Percentiles rank a stretch among this genome's conserved stretches.
Conservation (phyloP, 2,888 invertebrate species). For the Patella depressa region DNA sequence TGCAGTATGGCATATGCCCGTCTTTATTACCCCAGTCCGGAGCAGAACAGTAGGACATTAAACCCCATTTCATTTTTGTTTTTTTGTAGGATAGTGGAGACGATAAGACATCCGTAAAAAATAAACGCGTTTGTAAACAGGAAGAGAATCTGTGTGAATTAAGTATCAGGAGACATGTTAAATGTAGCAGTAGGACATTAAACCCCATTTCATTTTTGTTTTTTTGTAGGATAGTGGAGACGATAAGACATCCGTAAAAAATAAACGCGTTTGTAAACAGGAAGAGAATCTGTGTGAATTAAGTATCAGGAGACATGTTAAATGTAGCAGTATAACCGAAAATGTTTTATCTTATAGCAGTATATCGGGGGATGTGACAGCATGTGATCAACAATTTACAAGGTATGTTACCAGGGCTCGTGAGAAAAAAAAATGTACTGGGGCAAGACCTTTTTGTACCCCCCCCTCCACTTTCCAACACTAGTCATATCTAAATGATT, state of each 20-base stretch:
- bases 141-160: constrained; percentile 45
- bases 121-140: constrained; percentile 35
- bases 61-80: not conserved
- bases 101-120: constrained; percentile 40
- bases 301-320: constrained; percentile 49
- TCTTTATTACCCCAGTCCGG: too few species aligned
- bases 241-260: constrained; percentile 40
- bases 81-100: constrained; percentile 53
- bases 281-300: constrained; percentile 45
- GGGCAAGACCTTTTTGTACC: too few species aligned
- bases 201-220: not conserved
- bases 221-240: constrained; percentile 53
- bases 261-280: constrained; percentile 35
- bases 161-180: constrained; percentile 49
- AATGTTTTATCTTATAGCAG: constrained; percentile 58
- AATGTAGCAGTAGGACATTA: constrained; percentile 39
- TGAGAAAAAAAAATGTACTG: too few species aligned
- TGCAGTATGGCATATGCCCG: too few species aligned
- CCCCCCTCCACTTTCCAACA: too few species aligned
- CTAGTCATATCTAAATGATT: too few species aligned
- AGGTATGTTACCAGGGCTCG: constrained; percentile 41
- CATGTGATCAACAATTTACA: constrained; percentile 63
- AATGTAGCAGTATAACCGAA: constrained; percentile 48
- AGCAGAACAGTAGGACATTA: too few species aligned
- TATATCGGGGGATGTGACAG: constrained; percentile 60